These are phyloP conservation scores for Mungos mungo DNA, from an alignment of 2,113 vertebrate genomes.

Conservation along the genomic window DNA sequence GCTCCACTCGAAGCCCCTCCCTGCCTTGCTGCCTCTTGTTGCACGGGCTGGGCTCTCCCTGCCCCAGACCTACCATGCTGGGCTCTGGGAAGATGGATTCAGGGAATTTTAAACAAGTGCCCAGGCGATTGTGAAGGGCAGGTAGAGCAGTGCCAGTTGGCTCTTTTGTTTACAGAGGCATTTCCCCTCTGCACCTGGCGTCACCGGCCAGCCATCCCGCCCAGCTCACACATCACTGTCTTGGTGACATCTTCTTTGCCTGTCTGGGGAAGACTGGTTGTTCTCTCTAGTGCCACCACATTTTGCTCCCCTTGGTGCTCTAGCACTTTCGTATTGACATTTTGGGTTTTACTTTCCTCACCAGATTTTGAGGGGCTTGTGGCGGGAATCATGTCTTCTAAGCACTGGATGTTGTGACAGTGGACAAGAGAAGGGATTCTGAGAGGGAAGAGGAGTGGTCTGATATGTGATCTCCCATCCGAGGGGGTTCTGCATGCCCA, in stretches of 20 bases:
- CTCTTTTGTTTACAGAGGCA: background rate
- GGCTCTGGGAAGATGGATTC: background rate
- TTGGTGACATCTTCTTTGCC: background rate
- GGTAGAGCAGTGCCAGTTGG: rapidly evolving
- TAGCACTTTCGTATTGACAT: background rate
- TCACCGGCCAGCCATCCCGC: rapidly evolving
- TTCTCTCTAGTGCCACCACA: background rate
- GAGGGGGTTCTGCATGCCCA: background rate
- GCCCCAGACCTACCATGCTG: background rate
- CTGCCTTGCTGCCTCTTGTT: background rate
- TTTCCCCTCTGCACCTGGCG: background rate
- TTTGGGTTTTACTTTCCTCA: background rate
- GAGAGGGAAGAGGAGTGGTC: rapidly evolving
- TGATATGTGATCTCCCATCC: background rate
- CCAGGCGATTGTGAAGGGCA: background rate
- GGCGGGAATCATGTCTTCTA: background rate
- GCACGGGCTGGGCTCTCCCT: background rate
- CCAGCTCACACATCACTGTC: rapidly evolving
- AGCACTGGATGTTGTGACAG: background rate
- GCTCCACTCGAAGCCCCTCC: background rate
- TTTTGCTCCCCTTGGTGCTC: background rate
- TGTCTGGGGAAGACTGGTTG: background rate
- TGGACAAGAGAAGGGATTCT: background rate
- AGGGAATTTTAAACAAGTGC: background rate
- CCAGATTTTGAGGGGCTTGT: background rate